Conservation (phyloP, 2,888 invertebrate species). For the Tachystola acroxantha region DNA sequence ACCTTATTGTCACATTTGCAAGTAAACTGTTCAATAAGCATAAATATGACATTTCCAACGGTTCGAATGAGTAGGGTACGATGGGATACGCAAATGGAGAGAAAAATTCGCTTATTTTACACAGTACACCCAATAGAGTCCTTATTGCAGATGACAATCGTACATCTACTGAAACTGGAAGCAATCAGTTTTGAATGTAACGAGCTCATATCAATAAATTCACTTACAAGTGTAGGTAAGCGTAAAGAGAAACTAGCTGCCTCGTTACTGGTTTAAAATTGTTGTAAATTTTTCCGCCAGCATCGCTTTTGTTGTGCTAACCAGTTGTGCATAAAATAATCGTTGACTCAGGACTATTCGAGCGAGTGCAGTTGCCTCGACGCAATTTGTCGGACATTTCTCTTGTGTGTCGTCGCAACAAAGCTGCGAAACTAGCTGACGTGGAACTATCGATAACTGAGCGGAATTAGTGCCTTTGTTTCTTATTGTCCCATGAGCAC, state of each 20-base stretch:
- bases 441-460: constrained; percentile 51
- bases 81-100: background rate
- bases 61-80: background rate
- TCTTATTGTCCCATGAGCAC: constrained; percentile 30
- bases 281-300: constrained; percentile 26
- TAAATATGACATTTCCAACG: background rate
- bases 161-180: no score
- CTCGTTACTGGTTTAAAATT: constrained; percentile 23
- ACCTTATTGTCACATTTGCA: constrained; percentile 18
- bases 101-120: background rate
- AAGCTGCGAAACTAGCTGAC: constrained; percentile 57
- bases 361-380: constrained; percentile 36
- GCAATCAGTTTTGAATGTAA: no score
- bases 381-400: constrained; percentile 68
- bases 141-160: background rate
- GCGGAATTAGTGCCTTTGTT: constrained; percentile 60
- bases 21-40: constrained; percentile 1
- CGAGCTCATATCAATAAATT: no score
- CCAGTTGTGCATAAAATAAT: constrained; percentile 57
- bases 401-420: constrained; percentile 59
- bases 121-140: background rate
- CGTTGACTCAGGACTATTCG: constrained; percentile 39
- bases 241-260: background rate
- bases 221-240: no score
- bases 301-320: constrained; percentile 29